A percentile compares a stretch with the other conserved stretches of the same genome.
Evolutionary conservation across 2,797 vertebrate genomes (phyloP).

Genomic region (Tamandua tetradactyla): DNA sequence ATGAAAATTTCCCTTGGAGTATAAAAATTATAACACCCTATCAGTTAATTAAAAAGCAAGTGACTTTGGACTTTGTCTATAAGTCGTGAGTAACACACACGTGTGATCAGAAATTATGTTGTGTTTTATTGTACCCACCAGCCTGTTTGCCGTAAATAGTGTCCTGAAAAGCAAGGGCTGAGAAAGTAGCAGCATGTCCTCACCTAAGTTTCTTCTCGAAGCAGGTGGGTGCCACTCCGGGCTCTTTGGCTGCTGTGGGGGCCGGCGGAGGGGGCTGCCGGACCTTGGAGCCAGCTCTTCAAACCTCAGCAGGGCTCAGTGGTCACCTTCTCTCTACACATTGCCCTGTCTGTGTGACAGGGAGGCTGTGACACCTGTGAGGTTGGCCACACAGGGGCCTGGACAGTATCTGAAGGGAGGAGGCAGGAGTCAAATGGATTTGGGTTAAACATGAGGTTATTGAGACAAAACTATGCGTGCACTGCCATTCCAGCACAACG

Average conservation of each 20-base stretch:
- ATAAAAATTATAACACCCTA: not conserved
- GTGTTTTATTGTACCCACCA: not conserved
- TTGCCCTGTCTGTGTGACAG: accelerated
- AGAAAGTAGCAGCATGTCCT: not conserved
- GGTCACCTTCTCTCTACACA: not conserved
- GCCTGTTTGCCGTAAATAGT: not conserved
- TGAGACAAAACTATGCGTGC: not conserved
- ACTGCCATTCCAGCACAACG: accelerated
- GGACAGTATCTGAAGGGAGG: too few species aligned
- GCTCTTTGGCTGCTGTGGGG: not conserved
- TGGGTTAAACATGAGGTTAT: accelerated
- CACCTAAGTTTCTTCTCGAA: accelerated
- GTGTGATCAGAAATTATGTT: not conserved
- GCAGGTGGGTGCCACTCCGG: accelerated
- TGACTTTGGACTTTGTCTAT: not conserved
- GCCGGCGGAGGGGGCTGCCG: not conserved
- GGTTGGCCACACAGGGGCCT: too few species aligned
- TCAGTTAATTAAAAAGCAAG: not conserved
- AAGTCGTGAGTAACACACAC: not conserved
- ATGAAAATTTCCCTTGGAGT: not conserved
- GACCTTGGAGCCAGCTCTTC: not conserved
- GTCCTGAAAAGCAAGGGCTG: not conserved
- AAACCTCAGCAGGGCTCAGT: accelerated
- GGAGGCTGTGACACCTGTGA: not conserved
- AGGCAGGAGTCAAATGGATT: accelerated